Percentiles rank a stretch among this genome's conserved stretches.
Evolutionary conservation across 2,888 invertebrate species (phyloP).

Genomic region (Tipula lateralis): DNA sequence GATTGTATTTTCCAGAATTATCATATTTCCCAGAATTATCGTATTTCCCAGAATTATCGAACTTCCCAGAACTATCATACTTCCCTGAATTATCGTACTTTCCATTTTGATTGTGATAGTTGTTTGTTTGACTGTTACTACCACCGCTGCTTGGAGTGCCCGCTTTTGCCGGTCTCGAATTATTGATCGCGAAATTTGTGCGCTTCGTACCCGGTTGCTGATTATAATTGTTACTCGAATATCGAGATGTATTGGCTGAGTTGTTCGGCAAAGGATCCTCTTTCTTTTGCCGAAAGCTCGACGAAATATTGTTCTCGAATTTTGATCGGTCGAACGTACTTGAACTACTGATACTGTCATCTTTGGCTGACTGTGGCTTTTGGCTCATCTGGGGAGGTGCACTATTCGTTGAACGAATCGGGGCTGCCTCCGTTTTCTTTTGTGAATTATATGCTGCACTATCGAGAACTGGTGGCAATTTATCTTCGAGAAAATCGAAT

Average conservation of each 20-base stretch:
- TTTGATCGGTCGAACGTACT: constrained; percentile 37
- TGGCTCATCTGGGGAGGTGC: constrained; percentile 30
- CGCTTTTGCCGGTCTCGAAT: neutral
- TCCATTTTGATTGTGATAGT: neutral
- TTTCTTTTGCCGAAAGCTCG: constrained; percentile 41
- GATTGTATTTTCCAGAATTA: neutral
- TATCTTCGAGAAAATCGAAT: constrained; percentile 78
- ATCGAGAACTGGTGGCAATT: constrained; percentile 50
- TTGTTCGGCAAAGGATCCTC: constrained; percentile 29
- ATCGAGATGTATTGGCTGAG: constrained; percentile 30
- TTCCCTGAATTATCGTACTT: neutral
- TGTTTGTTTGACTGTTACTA: neutral
- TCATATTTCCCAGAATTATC: neutral
- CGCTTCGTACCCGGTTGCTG: neutral
- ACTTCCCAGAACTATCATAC: neutral
- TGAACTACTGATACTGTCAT: constrained; percentile 30
- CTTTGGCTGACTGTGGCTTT: constrained; percentile 20
- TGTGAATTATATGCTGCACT: neutral
- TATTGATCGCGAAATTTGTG: constrained; percentile 28
- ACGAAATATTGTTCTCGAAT: constrained; percentile 49
- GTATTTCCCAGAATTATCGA: neutral
- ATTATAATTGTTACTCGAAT: constrained; percentile 26
- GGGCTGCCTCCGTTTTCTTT: neutral
- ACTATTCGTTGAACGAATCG: neutral
- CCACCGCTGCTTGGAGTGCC: neutral